Evolutionary conservation across 92 coral and sea anemone species (phyloP).

Genomic region (Phymanthus crucifer): DNA sequence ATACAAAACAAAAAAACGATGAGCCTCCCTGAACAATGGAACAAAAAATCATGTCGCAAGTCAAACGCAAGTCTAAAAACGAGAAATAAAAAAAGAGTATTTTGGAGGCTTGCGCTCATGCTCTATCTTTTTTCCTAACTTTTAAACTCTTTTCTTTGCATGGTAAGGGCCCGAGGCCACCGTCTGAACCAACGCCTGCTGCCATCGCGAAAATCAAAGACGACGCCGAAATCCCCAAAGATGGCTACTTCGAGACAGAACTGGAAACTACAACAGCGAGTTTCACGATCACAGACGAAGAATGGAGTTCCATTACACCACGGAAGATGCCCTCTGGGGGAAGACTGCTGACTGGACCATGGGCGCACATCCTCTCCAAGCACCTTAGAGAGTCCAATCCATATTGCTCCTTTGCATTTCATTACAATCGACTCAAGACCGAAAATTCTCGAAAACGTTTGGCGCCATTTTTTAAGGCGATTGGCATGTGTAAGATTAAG

Average conservation of each 20-base stretch:
- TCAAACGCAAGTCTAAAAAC: no score
- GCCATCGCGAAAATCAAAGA: background rate
- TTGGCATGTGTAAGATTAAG: slow-evolving; percentile 22
- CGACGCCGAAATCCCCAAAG: background rate
- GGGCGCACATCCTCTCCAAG: slow-evolving; percentile 27
- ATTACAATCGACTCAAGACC: slow-evolving; percentile 39
- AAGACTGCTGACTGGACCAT: slow-evolving; percentile 33
- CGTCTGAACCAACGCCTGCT: background rate
- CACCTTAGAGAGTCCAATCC: slow-evolving; percentile 31
- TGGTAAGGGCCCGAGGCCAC: background rate
- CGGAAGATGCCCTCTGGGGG: slow-evolving; percentile 39
- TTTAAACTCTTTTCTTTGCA: background rate
- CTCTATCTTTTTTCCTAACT: no score
- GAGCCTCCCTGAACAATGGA: no score
- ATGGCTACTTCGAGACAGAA: slow-evolving; percentile 30
- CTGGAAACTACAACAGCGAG: slow-evolving; percentile 19
- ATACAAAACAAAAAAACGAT: no score
- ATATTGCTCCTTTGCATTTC: slow-evolving; percentile 35
- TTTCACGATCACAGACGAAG: slow-evolving; percentile 28
- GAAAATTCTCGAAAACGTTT: slow-evolving; percentile 26
- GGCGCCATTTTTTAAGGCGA: slow-evolving; percentile 38
- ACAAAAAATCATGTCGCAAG: no score
- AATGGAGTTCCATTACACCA: slow-evolving; percentile 30
- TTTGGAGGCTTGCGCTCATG: no score
- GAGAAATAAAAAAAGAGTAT: no score